Evolutionary conservation across 2,888 invertebrate genomes (phyloP), one percentile per base, ranked within the genome.

Genomic region (Drosophila anceps): DNA sequence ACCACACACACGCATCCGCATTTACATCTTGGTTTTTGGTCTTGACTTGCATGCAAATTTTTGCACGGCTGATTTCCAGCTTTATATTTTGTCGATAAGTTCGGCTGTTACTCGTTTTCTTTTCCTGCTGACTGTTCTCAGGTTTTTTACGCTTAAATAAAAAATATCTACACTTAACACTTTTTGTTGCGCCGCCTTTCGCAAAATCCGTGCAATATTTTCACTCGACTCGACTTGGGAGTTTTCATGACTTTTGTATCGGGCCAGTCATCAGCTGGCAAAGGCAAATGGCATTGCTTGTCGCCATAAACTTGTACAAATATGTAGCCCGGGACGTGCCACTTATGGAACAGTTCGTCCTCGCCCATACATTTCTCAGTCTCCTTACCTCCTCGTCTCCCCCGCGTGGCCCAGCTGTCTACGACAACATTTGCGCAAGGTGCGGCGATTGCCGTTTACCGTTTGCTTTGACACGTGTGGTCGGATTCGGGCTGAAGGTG

Each of bases 41-140:
- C 84, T 88, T 88, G 89, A 86, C 87, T 88, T 86, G 84, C 79
- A 84, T 88, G 84, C 89, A 84, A 89, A 84, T 84, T 89, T 81
- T 73, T 76, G 77, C 78, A 69, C 82, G 72, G 68, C 87, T 81
- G 84, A 89, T 76, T 89, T 89, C 69, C 72, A 71, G 76, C 72
- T 64, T 81, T 86, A 72, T 81, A 75, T 69, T 80, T 78, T 65
- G 48, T 37, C 80, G 78, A 80, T 80, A 80, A 76, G 72, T 80
- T 71, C 50, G 71, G 58, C 63, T 74, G 79, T 46, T 66, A 58
- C 62, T 53, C 58, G 60, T 69, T 44, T 62, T 31, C 31, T 43
- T 31, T 54, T 24, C 84, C n/a, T 87, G 84, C 89, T 76, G 72
- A 79, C 58, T 86, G 58, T 57, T 78, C 73, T 65, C 76, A 70